Percentiles rank a stretch among this genome's conserved stretches.
These are phyloP conservation scores for Brachionus asplanchnoidis DNA, from an alignment of 1,140 invertebrate species.

Conservation along the genomic window DNA sequence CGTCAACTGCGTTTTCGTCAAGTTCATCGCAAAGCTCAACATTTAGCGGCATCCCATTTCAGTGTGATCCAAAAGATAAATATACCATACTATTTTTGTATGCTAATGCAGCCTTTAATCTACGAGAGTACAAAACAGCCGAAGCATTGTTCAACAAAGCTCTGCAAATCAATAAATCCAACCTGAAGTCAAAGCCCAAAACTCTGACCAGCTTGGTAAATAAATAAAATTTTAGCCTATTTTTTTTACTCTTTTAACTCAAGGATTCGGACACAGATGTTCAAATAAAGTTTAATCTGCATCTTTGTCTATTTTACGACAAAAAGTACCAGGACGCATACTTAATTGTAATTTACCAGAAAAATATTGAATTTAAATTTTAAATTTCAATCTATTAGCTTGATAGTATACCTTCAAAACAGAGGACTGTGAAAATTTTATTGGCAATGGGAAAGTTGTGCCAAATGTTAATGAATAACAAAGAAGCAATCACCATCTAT, in stretches of 20 bases:
- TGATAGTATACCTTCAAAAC: slow-evolving; percentile 39
- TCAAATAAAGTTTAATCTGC: slow-evolving; percentile 21
- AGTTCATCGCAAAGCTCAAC: not conserved
- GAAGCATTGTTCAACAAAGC: slow-evolving; percentile 4
- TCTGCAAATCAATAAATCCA: not conserved
- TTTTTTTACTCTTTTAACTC: not conserved
- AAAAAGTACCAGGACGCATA: slow-evolving; percentile 35
- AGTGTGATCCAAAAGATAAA: slow-evolving; percentile 22
- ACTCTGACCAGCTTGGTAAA: not conserved
- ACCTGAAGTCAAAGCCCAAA: not conserved
- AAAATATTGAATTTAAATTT: not conserved
- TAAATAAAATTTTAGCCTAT: not conserved
- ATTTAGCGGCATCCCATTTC: not conserved
- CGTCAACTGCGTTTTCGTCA: not conserved
- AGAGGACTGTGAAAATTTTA: slow-evolving; percentile 3
- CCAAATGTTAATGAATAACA: slow-evolving; percentile 18
- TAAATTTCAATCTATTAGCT: not conserved
- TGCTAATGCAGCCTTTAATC: slow-evolving; percentile 23
- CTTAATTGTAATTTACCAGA: not conserved
- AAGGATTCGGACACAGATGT: slow-evolving; percentile 31
- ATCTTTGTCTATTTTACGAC: slow-evolving; percentile 27
- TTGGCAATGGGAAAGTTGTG: slow-evolving; percentile 27
- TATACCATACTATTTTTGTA: not conserved
- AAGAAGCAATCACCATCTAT: slow-evolving; percentile 29
- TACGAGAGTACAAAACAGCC: slow-evolving; percentile 37